Base-by-base conservation (phyloP, 1,140 invertebrate species). In the Drosophila kurseongensis region DNA sequence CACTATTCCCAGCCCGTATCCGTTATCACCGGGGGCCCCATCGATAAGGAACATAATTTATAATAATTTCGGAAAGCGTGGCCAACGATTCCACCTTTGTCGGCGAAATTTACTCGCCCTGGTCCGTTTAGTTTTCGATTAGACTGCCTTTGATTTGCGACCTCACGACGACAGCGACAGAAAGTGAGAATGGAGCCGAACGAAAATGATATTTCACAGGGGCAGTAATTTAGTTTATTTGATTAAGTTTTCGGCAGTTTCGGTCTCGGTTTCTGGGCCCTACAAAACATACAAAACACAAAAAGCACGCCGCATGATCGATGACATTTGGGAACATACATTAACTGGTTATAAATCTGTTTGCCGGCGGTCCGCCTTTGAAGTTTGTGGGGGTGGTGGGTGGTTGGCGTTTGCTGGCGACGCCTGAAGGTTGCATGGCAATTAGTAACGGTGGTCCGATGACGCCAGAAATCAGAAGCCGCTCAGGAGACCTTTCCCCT, bases 301-400 rank as follows among this genome's bases (percentile, higher is more conserved):
- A 75, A 80, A 80, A 84, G 84, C 84, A 59, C 65, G 84, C 84
- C 84, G 84, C 84, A 88, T 88, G 84, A 88, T 88, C 84, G 84
- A 88, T 88, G 84, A 89, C 83, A 88, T 66, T 51, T 32, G 62
- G 51, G 84, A 84, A 84, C 84, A 88, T 72, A 89, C 72, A 80
- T 88, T 88, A 88, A 84, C 84, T 86, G 84, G 84, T 89, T 88
- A 71, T 88, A 88, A 88, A 88, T 88, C 84, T 88, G 83, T 74
- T 88, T 59, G 72, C 56, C 52, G 73, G 80, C 80, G 73, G 63
- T 44, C 16, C n/a, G 13, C 60, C 56, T 89, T 88, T 88, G 84
- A 88, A 75, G 61, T 81, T 35, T 45, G 8, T 27, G 63, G 35
- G 65, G 65, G 23, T 14, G 32, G 56, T 51, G 40, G 75, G 69